Evolutionary conservation across 2,888 invertebrate species (phyloP).

Genomic region (Chouioia cunea): DNA sequence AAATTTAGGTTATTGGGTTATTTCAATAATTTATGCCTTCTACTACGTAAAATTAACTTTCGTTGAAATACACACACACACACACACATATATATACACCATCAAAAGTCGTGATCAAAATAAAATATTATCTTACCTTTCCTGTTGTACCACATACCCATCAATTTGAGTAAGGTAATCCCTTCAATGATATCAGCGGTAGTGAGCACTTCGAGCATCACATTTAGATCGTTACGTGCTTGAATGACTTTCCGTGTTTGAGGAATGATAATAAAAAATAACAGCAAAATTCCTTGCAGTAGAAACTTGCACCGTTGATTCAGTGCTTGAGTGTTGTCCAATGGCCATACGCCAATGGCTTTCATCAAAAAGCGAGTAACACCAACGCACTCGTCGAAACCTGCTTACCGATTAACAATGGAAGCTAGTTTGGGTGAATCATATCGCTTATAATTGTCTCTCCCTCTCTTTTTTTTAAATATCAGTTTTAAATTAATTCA

Average conservation of each 20-base stretch:
- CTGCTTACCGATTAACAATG: conserved; percentile 20
- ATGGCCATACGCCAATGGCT: conserved; percentile 55
- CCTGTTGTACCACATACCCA: conserved; percentile 28
- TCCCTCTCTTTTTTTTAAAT: too few species aligned
- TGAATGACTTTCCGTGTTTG: conserved; percentile 23
- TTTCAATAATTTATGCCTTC: too few species aligned
- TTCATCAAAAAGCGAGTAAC: conserved; percentile 54
- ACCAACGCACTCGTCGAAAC: conserved; percentile 50
- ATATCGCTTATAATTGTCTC: too few species aligned
- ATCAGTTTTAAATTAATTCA: too few species aligned
- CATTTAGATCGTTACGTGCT: conserved; percentile 22
- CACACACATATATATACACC: background rate
- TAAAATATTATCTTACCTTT: conserved; percentile 15
- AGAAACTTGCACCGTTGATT: background rate
- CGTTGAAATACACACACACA: too few species aligned
- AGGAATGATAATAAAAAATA: conserved; percentile 32
- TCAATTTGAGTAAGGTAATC: conserved; percentile 27
- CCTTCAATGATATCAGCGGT: conserved; percentile 19
- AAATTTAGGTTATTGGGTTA: too few species aligned
- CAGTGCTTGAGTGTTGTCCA: background rate
- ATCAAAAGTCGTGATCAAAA: conserved; percentile 1
- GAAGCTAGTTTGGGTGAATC: too few species aligned
- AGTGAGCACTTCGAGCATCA: conserved; percentile 32
- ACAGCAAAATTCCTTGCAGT: conserved; percentile 5
- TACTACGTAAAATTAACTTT: too few species aligned